These are phyloP conservation scores for Lucifuga dentata DNA, from an alignment of 2,113 vertebrate species.

Conservation along the genomic window DNA sequence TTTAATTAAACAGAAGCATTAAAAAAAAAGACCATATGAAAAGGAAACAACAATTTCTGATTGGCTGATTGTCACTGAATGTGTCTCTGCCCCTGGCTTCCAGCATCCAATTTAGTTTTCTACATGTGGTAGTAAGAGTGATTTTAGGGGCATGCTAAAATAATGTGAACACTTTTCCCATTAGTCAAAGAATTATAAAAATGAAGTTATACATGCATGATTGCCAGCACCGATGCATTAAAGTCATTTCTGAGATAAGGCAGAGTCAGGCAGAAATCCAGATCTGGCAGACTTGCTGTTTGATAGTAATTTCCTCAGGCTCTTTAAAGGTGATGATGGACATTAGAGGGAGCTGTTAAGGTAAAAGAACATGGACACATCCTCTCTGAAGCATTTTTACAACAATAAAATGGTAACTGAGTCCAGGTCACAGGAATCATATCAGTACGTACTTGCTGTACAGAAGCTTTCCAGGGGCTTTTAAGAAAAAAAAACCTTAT, in stretches of 20 bases:
- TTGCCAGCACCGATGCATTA: conserved; percentile 21
- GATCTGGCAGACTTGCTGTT: conserved; percentile 31
- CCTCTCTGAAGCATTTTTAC: conserved; percentile 24
- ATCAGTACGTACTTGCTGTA: conserved; percentile 7
- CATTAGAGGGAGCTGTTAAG: conserved; percentile 29
- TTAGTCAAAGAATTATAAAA: conserved; percentile 41
- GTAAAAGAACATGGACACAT: conserved; percentile 22
- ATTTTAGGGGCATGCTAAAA: conserved; percentile 33
- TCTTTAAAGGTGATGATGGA: conserved; percentile 28
- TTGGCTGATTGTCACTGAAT: conserved; percentile 27
- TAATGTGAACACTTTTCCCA: conserved; percentile 41
- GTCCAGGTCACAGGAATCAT: conserved; percentile 5
- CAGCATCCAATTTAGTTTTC: conserved; percentile 37
- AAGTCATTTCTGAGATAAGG: conserved; percentile 36
- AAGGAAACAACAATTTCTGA: conserved; percentile 27
- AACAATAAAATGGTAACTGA: conserved; percentile 10
- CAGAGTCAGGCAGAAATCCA: conserved; percentile 28
- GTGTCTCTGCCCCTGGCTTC: conserved; percentile 43
- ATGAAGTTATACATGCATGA: conserved; percentile 21
- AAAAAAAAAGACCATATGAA: conserved; percentile 44
- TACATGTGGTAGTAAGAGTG: conserved; percentile 32
- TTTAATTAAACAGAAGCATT: too few species aligned
- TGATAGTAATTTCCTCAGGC: conserved; percentile 17
- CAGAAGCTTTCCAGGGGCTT: too few species aligned
- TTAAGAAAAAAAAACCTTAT: neutral